A percentile compares a stretch with the other conserved stretches of the same genome.
Conservation (phyloP, 2,113 vertebrate species). For the Diglossa brunneiventris region DNA sequence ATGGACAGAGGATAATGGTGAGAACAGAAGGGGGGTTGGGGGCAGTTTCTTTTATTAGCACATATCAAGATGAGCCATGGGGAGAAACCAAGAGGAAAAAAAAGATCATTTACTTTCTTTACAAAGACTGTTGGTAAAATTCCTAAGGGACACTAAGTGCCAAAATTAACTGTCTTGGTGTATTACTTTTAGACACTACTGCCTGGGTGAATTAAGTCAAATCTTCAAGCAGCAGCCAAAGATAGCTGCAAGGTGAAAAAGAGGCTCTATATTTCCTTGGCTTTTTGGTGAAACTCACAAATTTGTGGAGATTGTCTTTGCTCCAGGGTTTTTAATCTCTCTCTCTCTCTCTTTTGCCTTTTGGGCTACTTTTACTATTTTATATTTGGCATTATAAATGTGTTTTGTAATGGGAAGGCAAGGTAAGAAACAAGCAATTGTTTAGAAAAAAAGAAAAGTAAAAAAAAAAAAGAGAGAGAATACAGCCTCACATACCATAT, state of each 20-base stretch:
- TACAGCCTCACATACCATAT: background rate
- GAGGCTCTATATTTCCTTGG: slow-evolving; percentile 18
- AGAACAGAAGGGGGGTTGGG: background rate
- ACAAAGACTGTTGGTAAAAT: slow-evolving; percentile 71
- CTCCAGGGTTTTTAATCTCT: background rate
- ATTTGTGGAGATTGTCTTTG: slow-evolving; percentile 41
- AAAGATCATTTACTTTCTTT: slow-evolving; percentile 66
- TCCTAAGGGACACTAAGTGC: slow-evolving; percentile 71
- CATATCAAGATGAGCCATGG: slow-evolving; percentile 47
- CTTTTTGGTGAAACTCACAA: slow-evolving; percentile 24
- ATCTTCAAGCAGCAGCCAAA: slow-evolving; percentile 53
- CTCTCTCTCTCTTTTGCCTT: background rate
- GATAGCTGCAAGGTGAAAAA: slow-evolving; percentile 53
- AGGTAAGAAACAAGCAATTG: slow-evolving; percentile 14
- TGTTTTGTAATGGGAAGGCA: background rate
- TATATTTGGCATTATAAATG: slow-evolving; percentile 45
- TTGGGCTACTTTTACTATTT: slow-evolving; percentile 22
- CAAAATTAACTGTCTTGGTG: slow-evolving; percentile 72
- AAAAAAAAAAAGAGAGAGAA: background rate
- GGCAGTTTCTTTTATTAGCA: slow-evolving; percentile 19
- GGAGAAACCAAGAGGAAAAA: slow-evolving; percentile 36
- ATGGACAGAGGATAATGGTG: slow-evolving; percentile 45
- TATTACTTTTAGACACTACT: slow-evolving; percentile 68
- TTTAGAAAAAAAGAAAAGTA: slow-evolving; percentile 21
- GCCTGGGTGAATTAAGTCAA: slow-evolving; percentile 70